Evolutionary conservation across 2,888 invertebrate genomes (phyloP).

Genomic region (Halictus quadricinctus): DNA sequence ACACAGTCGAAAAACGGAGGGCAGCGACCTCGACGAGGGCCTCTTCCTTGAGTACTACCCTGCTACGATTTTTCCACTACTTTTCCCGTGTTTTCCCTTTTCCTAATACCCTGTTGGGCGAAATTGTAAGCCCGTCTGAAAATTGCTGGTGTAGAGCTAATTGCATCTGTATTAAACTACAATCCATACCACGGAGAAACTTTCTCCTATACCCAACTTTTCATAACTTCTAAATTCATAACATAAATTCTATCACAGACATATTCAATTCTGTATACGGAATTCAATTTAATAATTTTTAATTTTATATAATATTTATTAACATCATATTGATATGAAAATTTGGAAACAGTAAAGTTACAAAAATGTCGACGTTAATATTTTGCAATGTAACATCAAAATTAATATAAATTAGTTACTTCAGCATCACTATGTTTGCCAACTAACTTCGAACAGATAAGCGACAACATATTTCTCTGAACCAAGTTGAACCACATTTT

Average conservation of each 20-base stretch:
- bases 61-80: constrained; percentile 24
- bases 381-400: neutral
- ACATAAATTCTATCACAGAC: neutral
- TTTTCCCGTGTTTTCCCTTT: constrained; percentile 19
- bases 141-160: neutral
- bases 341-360: too few relatives aligned
- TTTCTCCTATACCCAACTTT: neutral
- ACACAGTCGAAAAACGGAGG: constrained; percentile 43
- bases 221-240: too few relatives aligned
- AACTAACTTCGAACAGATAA: neutral
- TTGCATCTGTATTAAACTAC: neutral
- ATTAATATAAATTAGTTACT: neutral
- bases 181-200: neutral
- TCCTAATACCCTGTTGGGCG: neutral
- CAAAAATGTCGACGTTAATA: neutral
- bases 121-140: neutral
- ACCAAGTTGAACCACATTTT: neutral
- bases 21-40: constrained; percentile 7
- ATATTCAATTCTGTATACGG: too few relatives aligned
- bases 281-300: too few relatives aligned
- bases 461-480: neutral
- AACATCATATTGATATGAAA: too few relatives aligned
- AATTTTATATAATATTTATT: neutral
- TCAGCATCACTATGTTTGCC: neutral
- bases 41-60: neutral